A percentile compares a stretch with the other conserved stretches of the same genome.
Conservation (phyloP, 2,797 vertebrate species). For the Xenopus petersii region DNA sequence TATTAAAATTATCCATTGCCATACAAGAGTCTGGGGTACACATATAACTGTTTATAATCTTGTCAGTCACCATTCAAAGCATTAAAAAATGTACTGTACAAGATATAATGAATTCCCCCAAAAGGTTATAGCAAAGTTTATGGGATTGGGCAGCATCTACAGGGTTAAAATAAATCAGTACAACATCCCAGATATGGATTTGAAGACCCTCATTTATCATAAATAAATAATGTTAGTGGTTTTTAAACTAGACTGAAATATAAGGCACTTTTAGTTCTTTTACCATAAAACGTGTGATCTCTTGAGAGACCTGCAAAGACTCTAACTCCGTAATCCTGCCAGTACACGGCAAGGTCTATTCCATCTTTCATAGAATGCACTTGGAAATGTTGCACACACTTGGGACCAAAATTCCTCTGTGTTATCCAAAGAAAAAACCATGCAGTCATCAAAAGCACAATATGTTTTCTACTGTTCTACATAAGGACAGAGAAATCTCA, state of each 20-base stretch:
- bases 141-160: background rate
- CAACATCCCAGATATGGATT: constrained; percentile 13
- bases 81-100: no score
- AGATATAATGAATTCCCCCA: no score
- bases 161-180: constrained; percentile 27
- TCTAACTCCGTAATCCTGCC: constrained; percentile 40
- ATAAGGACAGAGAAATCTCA: constrained; percentile 16
- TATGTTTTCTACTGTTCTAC: constrained; percentile 14
- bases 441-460: constrained; percentile 21
- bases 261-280: constrained; percentile 47
- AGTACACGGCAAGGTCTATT: constrained; percentile 46
- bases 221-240: constrained; percentile 54
- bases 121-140: no score
- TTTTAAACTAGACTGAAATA: constrained; percentile 41
- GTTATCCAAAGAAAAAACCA: constrained; percentile 39
- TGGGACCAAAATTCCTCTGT: constrained; percentile 23
- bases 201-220: constrained; percentile 46
- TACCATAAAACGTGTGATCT: constrained; percentile 49
- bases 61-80: no score
- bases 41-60: no score
- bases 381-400: constrained; percentile 41
- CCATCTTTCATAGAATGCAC: constrained; percentile 43
- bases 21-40: no score
- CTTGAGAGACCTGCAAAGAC: constrained; percentile 40
- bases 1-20: no score